Percentiles rank a stretch among this genome's conserved stretches.
Conservation (phyloP, 2,888 invertebrate genomes). For the Athalia circularis region DNA sequence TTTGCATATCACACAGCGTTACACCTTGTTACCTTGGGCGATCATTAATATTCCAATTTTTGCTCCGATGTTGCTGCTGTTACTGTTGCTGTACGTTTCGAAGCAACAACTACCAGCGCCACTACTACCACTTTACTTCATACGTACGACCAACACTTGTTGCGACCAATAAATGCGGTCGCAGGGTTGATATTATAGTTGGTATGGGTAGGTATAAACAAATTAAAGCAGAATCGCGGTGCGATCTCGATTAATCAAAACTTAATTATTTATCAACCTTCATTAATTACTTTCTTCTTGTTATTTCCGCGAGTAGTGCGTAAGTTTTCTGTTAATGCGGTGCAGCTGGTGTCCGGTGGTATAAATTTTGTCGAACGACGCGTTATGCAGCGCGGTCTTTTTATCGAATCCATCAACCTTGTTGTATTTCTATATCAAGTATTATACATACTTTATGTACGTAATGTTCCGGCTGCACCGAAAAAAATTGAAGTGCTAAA, state of each 20-base stretch:
- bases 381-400: no score
- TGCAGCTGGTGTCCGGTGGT: not conserved
- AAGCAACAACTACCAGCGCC: not conserved
- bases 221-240: conserved; percentile 29
- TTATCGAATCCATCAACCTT: no score
- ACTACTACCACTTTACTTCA: not conserved
- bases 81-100: not conserved
- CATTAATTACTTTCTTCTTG: conserved; percentile 40
- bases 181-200: no score
- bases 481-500: no score
- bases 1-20: conserved; percentile 44
- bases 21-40: conserved; percentile 41
- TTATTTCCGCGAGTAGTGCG: not conserved
- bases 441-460: no score
- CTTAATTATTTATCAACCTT: conserved; percentile 34
- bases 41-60: conserved; percentile 44
- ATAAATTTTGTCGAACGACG: no score
- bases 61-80: not conserved
- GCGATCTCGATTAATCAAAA: conserved; percentile 40
- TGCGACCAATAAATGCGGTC: conserved; percentile 36
- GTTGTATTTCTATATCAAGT: no score
- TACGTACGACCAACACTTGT: not conserved
- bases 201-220: conserved; percentile 3
- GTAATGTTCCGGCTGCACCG: no score
- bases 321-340: not conserved